Evolutionary conservation across 2,113 vertebrate genomes (phyloP), one percentile per base, ranked within the genome.

Genomic region (Ochotona curzoniae): DNA sequence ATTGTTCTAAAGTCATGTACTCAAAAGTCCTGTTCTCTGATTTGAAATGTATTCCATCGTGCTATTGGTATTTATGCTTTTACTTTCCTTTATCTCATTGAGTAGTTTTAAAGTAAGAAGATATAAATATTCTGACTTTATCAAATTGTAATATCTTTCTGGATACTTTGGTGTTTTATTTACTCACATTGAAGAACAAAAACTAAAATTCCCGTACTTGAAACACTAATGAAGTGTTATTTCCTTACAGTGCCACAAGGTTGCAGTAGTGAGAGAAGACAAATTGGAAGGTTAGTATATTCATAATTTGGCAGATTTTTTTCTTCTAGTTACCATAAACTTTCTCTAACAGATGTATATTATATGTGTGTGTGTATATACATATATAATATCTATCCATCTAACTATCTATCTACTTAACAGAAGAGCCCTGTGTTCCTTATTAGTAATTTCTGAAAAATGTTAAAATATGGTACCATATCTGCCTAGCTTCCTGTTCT

Each of bases 181-280:
- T 71, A 92, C 90, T 94, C 6, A 67, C 4, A 64, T 14, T 25
- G 82, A 2, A 38, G 13, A 84, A 20, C 23, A 1, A 12, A 90
- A 54, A 60, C 44, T 8, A 23, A 66, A 47, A 17, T 90, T 89
- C 60, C 80, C 13, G 32, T 54, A 60, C 49, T 61, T 94, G 83
- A 67, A 93, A 61, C 3, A 25, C 30, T 96, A 0, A 96, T 87
- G 32, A 57, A 89, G 10, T 97, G 83, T 96, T 91, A 86, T 97
- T 98, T 96, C 82, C 35, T 98, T 97, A 10, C 97, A 99, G 99
- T 99, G 98, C 98, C 99, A 99, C 98, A 99, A 98, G 98, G 99
- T 99, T 94, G 99, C 99, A 7, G 98, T 99, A 93, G 99, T 99
- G 97, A 98, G 98, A 96, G 99, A 99, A 97, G 99, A 99, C 51